Conservation (phyloP, 1,140 invertebrate genomes). For the Euglossa dilemma region DNA sequence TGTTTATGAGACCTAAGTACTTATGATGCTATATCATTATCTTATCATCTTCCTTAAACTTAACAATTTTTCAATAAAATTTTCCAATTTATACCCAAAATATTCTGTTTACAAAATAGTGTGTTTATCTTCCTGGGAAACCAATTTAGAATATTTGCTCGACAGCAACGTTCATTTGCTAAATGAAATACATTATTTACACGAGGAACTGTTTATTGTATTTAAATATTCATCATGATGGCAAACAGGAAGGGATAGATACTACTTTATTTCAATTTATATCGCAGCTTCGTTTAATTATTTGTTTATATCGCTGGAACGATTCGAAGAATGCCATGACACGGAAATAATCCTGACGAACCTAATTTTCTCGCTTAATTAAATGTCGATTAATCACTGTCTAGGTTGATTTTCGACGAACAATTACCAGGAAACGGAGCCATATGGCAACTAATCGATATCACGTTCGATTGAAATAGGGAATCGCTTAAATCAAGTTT, state of each 20-base stretch:
- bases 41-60: too few species aligned
- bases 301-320: background rate
- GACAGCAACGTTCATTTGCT: background rate
- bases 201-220: background rate
- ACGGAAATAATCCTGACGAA: background rate
- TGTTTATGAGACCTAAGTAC: too few species aligned
- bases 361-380: slow-evolving; percentile 1
- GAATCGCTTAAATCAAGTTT: background rate
- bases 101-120: background rate
- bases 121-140: background rate
- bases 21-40: too few species aligned
- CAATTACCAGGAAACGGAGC: background rate
- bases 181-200: background rate
- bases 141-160: background rate
- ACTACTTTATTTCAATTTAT: background rate
- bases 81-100: background rate
- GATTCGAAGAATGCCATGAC: background rate
- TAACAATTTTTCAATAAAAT: too few species aligned
- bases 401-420: background rate
- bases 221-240: too few species aligned
- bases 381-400: background rate
- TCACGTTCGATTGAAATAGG: background rate
- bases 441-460: background rate
- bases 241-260: too few species aligned
- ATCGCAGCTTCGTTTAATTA: background rate